Evolutionary conservation across 2,797 vertebrate genomes (phyloP).

Genomic region (Eulemur mongoz): DNA sequence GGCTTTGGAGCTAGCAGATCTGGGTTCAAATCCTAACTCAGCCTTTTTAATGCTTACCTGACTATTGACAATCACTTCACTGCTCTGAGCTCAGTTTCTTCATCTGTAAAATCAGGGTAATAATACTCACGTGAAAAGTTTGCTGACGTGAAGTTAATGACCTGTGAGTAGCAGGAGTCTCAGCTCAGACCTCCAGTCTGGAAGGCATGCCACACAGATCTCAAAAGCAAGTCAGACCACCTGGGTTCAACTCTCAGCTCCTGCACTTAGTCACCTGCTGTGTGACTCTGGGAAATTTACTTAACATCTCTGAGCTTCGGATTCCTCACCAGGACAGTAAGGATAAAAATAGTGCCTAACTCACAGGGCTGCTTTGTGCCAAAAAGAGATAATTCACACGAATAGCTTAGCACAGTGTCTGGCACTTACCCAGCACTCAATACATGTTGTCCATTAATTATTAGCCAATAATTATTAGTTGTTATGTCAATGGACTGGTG

Average conservation of each 20-base stretch:
- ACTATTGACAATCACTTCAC: not conserved
- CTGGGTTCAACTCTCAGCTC: not conserved
- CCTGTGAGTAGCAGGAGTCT: not conserved
- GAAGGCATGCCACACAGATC: fast-evolving
- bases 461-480: not conserved
- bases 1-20: not conserved
- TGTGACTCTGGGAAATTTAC: not conserved
- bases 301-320: not conserved
- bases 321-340: not conserved
- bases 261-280: not conserved
- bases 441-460: conserved; percentile 38
- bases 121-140: not conserved
- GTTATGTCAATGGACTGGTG: not conserved
- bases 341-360: not conserved
- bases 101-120: not conserved
- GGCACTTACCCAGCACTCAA: conserved; percentile 14
- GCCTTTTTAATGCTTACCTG: not conserved
- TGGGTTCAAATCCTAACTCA: not conserved
- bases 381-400: not conserved
- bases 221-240: not conserved
- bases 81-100: not conserved
- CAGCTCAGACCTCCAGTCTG: not conserved
- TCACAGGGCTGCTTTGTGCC: not conserved
- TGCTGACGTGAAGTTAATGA: not conserved
- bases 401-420: not conserved